Percentiles rank a stretch among this genome's conserved stretches.
Evolutionary conservation across 2,888 invertebrate genomes (phyloP).

Genomic region (Diarsia brunnea): DNA sequence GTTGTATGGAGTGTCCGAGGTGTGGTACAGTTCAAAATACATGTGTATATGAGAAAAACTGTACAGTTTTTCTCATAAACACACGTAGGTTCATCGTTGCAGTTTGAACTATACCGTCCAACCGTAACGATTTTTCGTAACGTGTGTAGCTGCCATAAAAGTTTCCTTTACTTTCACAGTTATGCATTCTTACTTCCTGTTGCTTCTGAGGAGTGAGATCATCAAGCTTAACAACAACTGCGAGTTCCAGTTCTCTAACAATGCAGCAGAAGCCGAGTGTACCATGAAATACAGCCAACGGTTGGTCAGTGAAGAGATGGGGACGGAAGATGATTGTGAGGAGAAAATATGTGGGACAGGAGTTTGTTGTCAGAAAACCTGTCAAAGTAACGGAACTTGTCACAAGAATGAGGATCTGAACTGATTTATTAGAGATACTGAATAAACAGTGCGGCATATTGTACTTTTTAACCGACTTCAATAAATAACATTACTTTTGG

Average conservation of each 20-base stretch:
- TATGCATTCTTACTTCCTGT: slow-evolving; percentile 38
- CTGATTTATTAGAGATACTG: background rate
- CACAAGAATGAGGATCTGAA: slow-evolving; percentile 2
- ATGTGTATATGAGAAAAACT: no score
- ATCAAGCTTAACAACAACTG: slow-evolving; percentile 48
- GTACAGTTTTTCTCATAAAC: no score
- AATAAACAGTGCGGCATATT: background rate
- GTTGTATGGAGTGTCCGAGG: no score
- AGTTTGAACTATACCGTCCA: no score
- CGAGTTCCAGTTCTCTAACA: slow-evolving; percentile 60
- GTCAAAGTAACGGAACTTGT: slow-evolving; percentile 3
- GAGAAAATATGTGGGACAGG: background rate
- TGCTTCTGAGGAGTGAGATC: slow-evolving; percentile 62
- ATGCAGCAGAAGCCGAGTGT: slow-evolving; percentile 47
- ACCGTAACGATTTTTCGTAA: no score
- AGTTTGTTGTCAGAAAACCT: slow-evolving; percentile 11
- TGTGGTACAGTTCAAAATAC: no score
- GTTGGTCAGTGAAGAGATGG: slow-evolving; percentile 16
- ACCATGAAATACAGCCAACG: slow-evolving; percentile 26
- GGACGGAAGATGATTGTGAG: background rate
- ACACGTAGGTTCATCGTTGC: no score
- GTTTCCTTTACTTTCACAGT: slow-evolving; percentile 7
- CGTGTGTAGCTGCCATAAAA: no score
- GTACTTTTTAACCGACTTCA: background rate
- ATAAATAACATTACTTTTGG: no score